Evolutionary conservation across 2,797 vertebrate genomes (phyloP), one percentile per base, ranked within the genome.

Genomic region (Lagocephalus sceleratus): DNA sequence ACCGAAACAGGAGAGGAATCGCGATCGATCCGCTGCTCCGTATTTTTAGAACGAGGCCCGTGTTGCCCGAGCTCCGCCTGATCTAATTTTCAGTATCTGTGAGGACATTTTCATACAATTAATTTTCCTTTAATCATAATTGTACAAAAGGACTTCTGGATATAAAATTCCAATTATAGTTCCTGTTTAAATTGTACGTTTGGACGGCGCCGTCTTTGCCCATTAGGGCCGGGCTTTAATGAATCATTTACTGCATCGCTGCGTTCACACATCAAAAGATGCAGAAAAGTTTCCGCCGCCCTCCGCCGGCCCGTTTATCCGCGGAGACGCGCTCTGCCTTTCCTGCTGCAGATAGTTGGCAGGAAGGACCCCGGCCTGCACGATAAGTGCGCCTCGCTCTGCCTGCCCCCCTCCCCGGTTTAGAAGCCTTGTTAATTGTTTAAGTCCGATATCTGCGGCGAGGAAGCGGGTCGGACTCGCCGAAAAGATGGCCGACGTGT

Each of bases 41-140:
- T 89, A 91, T 91, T 92, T 90, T 92, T 88, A 86, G 87, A 90
- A 91, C 77, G 71, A 71, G 64, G 53, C 60, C 81, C 63, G 70
- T 75, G 84, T 78, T 73, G 85, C 68, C 63, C 48, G 60, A 80
- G 85, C 78, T 76, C 78, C 63, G 84, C 84, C 71, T 82, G 84
- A 91, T 92, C 89, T 90, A 81, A 90, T 91, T 91, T 91, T 87
- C 89, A 79, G 80, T 92, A 92, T 92, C 91, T 91, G 72, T 81
- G 75, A 89, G 87, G 89, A 91, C 89, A 89, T 90, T 92, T 92
- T 90, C 88, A 91, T 85, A 92, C 90, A 92, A 92, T 92, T 92
- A 91, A 92, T 92, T 92, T 92, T 79, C 70, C 88, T 92, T 92
- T 92, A 92, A 92, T 92, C 91, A 91, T 85, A 90, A 89, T 89